Evolutionary conservation across 2,888 invertebrate species (phyloP).

Genomic region (Pristionchus japonicus): DNA sequence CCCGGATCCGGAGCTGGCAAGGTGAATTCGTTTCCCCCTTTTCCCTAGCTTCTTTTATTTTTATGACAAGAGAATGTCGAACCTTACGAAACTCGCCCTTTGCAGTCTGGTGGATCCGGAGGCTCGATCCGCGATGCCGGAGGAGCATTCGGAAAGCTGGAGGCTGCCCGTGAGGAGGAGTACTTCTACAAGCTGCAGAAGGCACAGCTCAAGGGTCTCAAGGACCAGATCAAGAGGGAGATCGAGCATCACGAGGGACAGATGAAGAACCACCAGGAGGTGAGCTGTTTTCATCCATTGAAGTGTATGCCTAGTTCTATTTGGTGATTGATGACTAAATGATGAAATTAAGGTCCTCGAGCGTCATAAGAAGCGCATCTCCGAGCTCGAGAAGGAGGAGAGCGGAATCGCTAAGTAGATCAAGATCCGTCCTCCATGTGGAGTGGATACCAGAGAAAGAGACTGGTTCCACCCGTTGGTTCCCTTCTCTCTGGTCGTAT

Average conservation of each 20-base stretch:
- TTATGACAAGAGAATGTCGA: conserved; percentile 60
- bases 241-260: conserved; percentile 62
- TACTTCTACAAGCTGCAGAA: conserved; percentile 82
- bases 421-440: background rate
- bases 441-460: conserved; percentile 15
- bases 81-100: conserved; percentile 57
- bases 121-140: conserved; percentile 76
- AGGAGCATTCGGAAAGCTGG: conserved; percentile 77
- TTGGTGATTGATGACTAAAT: background rate
- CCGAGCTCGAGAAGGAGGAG: conserved; percentile 54
- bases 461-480: background rate
- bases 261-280: conserved; percentile 58
- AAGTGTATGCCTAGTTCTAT: background rate
- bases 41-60: no score
- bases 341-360: conserved; percentile 45
- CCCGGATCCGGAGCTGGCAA: background rate
- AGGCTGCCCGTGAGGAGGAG: conserved; percentile 77
- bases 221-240: conserved; percentile 56
- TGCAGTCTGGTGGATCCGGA: conserved; percentile 60
- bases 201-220: conserved; percentile 60
- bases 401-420: conserved; percentile 39
- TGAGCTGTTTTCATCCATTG: background rate
- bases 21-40: background rate
- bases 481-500: background rate
- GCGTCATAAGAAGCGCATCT: conserved; percentile 62